phyloP scores from a whole-genome alignment of 2,888 invertebrate species.

The Troides oblongomaculatus region DNA sequence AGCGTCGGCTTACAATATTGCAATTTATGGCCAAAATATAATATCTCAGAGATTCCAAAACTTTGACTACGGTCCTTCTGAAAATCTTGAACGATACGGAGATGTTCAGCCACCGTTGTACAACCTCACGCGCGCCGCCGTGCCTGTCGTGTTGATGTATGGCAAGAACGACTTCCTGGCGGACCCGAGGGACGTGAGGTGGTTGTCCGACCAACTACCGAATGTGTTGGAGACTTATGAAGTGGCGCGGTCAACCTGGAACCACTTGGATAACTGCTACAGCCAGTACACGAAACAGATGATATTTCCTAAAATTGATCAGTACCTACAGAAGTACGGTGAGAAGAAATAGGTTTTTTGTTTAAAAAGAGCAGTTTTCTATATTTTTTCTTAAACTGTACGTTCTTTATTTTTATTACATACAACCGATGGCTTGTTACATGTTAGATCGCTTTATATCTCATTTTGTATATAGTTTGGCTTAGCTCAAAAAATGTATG shows the following conservation, averaged over 20 bases:
- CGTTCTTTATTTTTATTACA: too few species aligned
- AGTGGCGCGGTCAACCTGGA: conserved; percentile 71
- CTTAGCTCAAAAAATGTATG: too few species aligned
- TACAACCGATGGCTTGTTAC: too few species aligned
- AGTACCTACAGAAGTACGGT: conserved; percentile 12
- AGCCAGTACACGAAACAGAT: conserved; percentile 34
- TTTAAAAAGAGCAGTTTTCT: too few species aligned
- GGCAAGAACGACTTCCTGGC: conserved; percentile 78
- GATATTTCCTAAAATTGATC: conserved; percentile 20
- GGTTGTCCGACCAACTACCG: conserved; percentile 74
- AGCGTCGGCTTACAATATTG: conserved; percentile 54
- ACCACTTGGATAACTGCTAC: conserved; percentile 50
- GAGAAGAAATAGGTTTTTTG: neutral
- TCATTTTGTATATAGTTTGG: too few species aligned
- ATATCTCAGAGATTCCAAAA: conserved; percentile 46
- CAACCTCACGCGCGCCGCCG: conserved; percentile 48
- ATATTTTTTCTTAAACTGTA: too few species aligned
- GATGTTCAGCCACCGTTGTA: conserved; percentile 49
- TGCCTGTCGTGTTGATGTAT: conserved; percentile 54
- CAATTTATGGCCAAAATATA: conserved; percentile 57
- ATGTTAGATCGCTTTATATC: too few species aligned
- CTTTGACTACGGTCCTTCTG: conserved; percentile 53
- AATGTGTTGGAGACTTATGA: conserved; percentile 76
- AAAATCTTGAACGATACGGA: conserved; percentile 53
- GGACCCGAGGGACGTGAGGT: conserved; percentile 79